These are phyloP conservation scores for Tolypeutes matacus DNA, from an alignment of 2,797 vertebrate genomes.

Conservation along the genomic window DNA sequence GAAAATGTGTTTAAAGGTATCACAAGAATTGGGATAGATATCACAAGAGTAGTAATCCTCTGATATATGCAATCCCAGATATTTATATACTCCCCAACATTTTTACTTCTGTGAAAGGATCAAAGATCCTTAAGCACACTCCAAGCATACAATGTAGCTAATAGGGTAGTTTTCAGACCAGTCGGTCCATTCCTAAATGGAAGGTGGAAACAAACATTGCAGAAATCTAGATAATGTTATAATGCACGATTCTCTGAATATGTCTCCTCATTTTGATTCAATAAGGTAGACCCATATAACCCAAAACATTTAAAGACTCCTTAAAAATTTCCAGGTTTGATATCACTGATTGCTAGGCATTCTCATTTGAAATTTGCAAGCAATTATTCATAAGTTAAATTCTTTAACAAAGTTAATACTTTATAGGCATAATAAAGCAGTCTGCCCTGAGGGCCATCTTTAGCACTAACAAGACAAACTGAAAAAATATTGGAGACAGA, in stretches of 20 bases:
- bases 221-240: background rate
- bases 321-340: background rate
- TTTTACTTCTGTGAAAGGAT: background rate
- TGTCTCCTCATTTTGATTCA: background rate
- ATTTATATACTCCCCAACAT: background rate
- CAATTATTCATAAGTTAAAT: conserved; percentile 20
- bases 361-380: conserved; percentile 26
- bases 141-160: background rate
- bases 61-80: background rate
- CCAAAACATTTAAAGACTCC: background rate
- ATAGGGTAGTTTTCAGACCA: background rate
- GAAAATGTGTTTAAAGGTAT: conserved; percentile 10
- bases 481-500: background rate
- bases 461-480: background rate
- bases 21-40: background rate
- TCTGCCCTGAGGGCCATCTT: background rate
- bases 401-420: background rate
- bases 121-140: conserved; percentile 48
- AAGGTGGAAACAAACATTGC: conserved; percentile 20
- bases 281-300: background rate
- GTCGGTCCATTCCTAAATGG: conserved; percentile 40
- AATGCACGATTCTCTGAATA: background rate
- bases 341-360: background rate
- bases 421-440: background rate
- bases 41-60: background rate